phyloP scores from a whole-genome alignment of 2,888 invertebrate species.

The Cosmorhoe ocellata region DNA sequence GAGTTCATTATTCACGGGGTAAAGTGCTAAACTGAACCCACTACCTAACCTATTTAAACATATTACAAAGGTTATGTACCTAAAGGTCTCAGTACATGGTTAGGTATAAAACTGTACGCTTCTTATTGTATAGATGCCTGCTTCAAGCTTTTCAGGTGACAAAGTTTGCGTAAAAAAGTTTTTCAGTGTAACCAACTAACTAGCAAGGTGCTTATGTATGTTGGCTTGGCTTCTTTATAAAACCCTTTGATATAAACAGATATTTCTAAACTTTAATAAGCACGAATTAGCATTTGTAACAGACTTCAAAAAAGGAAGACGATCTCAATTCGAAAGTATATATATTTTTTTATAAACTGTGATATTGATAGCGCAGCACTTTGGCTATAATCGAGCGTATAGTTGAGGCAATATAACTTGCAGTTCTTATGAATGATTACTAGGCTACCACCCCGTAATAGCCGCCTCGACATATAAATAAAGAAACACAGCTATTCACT shows the following conservation, averaged over 20 bases:
- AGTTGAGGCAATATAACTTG: slow-evolving; percentile 11
- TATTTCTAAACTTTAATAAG: no score
- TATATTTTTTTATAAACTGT: not conserved
- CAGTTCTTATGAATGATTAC: slow-evolving; percentile 16
- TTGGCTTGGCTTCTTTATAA: no score
- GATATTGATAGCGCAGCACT: slow-evolving; percentile 14
- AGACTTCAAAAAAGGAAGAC: no score
- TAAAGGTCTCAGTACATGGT: slow-evolving; percentile 37
- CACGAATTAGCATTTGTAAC: no score
- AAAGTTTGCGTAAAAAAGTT: no score
- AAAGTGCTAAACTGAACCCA: slow-evolving; percentile 40
- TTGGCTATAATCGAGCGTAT: slow-evolving; percentile 5
- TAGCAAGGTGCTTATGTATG: no score
- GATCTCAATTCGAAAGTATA: no score
- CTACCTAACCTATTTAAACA: slow-evolving; percentile 61
- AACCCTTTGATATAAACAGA: no score
- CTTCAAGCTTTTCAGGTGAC: no score
- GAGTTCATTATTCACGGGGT: slow-evolving; percentile 59
- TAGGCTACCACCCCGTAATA: slow-evolving; percentile 7
- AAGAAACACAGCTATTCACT: not conserved
- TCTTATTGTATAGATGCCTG: no score
- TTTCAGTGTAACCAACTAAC: no score
- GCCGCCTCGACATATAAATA: slow-evolving; percentile 6
- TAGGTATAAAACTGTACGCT: not conserved
- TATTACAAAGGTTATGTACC: slow-evolving; percentile 43